Base-by-base conservation (phyloP, 2,888 invertebrate genomes). In the Erebia epiphron region DNA sequence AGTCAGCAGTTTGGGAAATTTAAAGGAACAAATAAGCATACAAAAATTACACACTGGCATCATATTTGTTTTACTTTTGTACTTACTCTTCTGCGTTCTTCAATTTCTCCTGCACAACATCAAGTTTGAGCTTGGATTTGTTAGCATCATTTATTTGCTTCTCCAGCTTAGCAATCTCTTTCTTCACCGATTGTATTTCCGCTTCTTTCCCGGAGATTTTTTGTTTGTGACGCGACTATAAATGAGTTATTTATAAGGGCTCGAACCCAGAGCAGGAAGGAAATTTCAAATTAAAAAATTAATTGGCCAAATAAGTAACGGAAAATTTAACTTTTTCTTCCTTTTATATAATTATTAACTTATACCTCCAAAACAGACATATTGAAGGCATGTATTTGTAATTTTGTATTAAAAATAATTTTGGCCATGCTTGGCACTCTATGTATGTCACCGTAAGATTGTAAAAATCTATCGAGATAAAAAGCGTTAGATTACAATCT, bases 141-240 rank as follows among this genome's bases (percentile, higher is more conserved):
- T 94, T 94, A 10, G 96, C 94, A 77, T 95, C 94, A 35, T 86
- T 86, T 62, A 97, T 94, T 77, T 96, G 94, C 61, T 88, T 87
- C 73, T 94, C 94, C 50, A 88, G 84, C 76, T 94, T 93, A 0
- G 86, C 83, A 0, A 94, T 88, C 75, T 96, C 95, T 54, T 89
- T 89, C 78, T 95, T 94, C 58, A 93, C 92, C 54, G 95, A 93
- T 21, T 82, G 81, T 21, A 95, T 91, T 78, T 95, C 95, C 9
- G 91, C 86, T 69, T 94, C 94, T 81, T 96, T 96, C 18, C 95
- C 91, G 2, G 91, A 86, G 69, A 96, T 94, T 79, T 95, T 95
- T 82, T 96, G 96, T 80, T 96, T 95, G 52, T 95, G 92, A 73
- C 95, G 94, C 0, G 95, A 94, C 83, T 95, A 87, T 52, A 82